Evolutionary conservation across 53 echinoderm and acorn worm species (phyloP).

Genomic region (Crossaster papposus): DNA sequence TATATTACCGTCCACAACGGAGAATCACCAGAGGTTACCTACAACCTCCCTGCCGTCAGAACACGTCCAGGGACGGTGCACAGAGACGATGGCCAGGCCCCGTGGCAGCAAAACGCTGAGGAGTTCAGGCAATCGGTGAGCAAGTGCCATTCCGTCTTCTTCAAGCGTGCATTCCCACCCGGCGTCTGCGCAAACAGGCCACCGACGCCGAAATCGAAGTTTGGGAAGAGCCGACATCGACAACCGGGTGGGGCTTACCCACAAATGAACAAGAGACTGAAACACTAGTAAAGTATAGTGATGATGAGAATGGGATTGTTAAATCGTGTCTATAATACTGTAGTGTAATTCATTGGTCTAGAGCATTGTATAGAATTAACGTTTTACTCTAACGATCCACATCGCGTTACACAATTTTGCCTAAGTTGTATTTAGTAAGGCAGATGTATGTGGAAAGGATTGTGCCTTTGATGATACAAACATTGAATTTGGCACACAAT

Average conservation of each 20-base stretch:
- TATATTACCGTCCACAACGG: background rate
- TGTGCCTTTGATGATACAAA: too few relatives aligned
- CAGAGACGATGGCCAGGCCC: background rate
- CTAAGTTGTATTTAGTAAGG: too few relatives aligned
- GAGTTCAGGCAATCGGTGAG: constrained; percentile 15
- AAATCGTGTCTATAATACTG: too few relatives aligned
- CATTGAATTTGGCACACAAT: too few relatives aligned
- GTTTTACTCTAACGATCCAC: too few relatives aligned
- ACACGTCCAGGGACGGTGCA: background rate
- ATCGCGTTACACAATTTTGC: too few relatives aligned
- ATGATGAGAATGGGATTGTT: background rate
- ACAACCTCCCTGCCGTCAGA: constrained; percentile 19
- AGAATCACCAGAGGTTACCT: constrained; percentile 10
- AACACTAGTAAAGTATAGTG: background rate
- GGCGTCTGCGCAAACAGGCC: background rate
- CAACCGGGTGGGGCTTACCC: background rate
- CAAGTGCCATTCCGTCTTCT: background rate
- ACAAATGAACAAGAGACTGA: background rate
- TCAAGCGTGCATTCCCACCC: constrained; percentile 18
- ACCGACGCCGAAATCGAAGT: background rate
- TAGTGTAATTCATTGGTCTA: too few relatives aligned
- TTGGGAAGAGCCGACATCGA: background rate
- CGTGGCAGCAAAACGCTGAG: constrained; percentile 26
- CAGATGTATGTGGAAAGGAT: too few relatives aligned
- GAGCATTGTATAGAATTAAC: too few relatives aligned